Conservation (phyloP, 2,113 vertebrate species). For the Callaeas wilsoni region DNA sequence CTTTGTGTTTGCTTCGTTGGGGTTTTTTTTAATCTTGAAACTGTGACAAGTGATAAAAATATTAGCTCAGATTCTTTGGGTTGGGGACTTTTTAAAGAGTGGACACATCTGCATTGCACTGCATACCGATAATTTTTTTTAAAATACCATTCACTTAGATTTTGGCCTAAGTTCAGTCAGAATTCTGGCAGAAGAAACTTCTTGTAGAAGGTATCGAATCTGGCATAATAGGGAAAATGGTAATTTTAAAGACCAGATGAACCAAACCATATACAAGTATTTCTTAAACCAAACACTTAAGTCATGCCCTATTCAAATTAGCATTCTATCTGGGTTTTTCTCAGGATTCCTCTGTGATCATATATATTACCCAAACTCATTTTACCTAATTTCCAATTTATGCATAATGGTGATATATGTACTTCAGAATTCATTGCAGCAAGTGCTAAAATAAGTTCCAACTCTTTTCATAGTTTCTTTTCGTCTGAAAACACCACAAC, state of each 20-base stretch:
- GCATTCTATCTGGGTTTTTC: not conserved
- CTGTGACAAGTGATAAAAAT: not conserved
- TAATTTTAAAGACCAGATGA: not conserved
- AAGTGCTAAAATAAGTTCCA: not conserved
- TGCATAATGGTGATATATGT: fast-evolving
- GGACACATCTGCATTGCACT: not conserved
- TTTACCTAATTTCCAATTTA: not conserved
- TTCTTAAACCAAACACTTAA: not conserved
- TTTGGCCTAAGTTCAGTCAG: not conserved
- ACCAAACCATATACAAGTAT: not conserved
- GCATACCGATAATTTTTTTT: fast-evolving
- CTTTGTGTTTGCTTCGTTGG: not conserved
- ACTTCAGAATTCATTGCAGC: not conserved
- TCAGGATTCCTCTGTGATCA: not conserved
- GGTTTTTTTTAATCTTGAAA: not conserved
- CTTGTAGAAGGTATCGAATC: not conserved
- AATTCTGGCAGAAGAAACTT: not conserved
- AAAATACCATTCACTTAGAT: not conserved
- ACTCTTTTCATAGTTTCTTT: not conserved
- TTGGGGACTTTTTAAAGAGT: not conserved
- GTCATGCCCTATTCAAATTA: not conserved
- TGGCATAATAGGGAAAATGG: fast-evolving
- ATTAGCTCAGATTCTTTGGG: not conserved
- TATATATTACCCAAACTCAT: fast-evolving
- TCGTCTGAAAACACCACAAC: not conserved